Evolutionary conservation across 2,113 vertebrate species (phyloP).

Genomic region (Saguinus midas): DNA sequence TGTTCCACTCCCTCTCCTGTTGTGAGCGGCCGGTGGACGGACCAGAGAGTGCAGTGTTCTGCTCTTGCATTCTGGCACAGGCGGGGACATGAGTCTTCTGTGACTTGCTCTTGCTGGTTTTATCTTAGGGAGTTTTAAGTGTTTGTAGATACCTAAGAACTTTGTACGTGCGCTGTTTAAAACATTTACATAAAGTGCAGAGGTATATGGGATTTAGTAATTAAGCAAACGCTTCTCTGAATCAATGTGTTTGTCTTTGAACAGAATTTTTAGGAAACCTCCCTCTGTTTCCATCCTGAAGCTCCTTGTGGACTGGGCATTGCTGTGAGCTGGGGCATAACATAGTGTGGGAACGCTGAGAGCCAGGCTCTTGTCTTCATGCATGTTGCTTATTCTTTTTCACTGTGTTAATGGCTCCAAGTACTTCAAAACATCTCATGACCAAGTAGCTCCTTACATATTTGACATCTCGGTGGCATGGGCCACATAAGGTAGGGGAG

Average conservation of each 20-base stretch:
- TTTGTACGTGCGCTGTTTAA: not conserved
- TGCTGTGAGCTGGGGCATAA: not conserved
- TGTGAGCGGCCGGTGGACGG: not conserved
- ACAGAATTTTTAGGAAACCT: not conserved
- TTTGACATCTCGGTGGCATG: not conserved
- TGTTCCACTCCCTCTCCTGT: not conserved
- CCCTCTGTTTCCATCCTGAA: fast-evolving
- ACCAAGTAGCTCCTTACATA: not conserved
- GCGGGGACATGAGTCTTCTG: not conserved
- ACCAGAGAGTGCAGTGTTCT: not conserved
- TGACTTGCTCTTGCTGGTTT: not conserved
- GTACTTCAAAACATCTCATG: not conserved
- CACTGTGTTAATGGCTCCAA: not conserved
- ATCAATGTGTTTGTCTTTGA: not conserved
- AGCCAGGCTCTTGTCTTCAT: not conserved
- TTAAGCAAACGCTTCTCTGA: not conserved
- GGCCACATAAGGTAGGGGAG: not conserved
- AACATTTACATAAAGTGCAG: not conserved
- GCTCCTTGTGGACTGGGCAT: not conserved
- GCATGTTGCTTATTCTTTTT: not conserved
- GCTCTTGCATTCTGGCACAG: not conserved
- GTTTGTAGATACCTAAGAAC: not conserved
- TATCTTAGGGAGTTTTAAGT: not conserved
- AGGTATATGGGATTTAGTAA: not conserved
- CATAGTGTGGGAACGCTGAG: not conserved